A percentile compares a stretch with the other conserved stretches of the same genome.
Conservation (phyloP, 2,888 invertebrate species). For the Timema podura region DNA sequence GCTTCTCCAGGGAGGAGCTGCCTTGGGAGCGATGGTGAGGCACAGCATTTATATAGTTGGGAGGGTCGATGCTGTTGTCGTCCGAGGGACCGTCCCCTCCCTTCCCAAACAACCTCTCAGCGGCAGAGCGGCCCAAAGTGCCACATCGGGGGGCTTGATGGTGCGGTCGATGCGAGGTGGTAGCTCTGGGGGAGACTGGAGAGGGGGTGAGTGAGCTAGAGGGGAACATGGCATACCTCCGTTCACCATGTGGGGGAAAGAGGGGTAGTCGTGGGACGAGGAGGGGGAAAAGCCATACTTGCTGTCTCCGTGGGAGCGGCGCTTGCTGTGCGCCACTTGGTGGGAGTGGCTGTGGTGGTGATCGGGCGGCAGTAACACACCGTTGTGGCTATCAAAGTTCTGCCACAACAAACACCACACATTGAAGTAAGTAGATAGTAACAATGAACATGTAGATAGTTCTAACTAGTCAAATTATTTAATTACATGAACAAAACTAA, state of each 20-base stretch:
- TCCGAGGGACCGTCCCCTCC: slow-evolving; percentile 53
- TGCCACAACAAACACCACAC: slow-evolving; percentile 22
- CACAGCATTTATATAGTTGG: slow-evolving; percentile 51
- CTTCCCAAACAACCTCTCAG: slow-evolving; percentile 48
- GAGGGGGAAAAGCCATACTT: slow-evolving; percentile 58
- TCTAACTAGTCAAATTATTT: too few species aligned
- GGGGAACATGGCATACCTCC: slow-evolving; percentile 30
- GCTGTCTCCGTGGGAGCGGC: slow-evolving; percentile 51
- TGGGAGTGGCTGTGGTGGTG: slow-evolving; percentile 25
- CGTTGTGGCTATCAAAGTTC: slow-evolving; percentile 29
- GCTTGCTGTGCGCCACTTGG: slow-evolving; percentile 35
- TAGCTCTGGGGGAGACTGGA: slow-evolving; percentile 60
- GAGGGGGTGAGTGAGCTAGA: slow-evolving; percentile 33
- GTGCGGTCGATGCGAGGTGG: slow-evolving; percentile 80
- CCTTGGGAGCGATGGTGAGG: slow-evolving; percentile 44
- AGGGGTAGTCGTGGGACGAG: slow-evolving; percentile 28
- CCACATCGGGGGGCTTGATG: slow-evolving; percentile 59
- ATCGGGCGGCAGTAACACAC: slow-evolving; percentile 21
- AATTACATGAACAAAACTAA: too few species aligned
- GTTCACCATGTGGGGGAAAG: slow-evolving; percentile 25
- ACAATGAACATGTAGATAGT: too few species aligned
- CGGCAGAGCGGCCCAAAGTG: slow-evolving; percentile 47
- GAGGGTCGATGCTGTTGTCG: slow-evolving; percentile 35
- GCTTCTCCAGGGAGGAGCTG: slow-evolving; percentile 45
- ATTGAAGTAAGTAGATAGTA: too few species aligned